Evolutionary conservation across 2,888 invertebrate genomes (phyloP), one percentile per base, ranked within the genome.

Genomic region (Lepidochrysops patricia): DNA sequence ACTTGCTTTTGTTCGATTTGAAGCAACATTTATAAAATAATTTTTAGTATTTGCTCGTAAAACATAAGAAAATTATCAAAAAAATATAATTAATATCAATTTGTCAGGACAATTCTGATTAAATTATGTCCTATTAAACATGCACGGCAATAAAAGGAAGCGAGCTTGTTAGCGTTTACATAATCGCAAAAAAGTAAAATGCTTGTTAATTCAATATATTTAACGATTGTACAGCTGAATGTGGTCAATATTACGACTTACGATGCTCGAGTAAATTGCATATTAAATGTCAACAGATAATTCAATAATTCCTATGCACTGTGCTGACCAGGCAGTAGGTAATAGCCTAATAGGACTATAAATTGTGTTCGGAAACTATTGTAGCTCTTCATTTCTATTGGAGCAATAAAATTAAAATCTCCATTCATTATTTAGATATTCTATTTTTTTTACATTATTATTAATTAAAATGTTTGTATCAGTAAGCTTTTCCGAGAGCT

Each of bases 221-320:
- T 32, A 54, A 54, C 29, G 32, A 54, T 32, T 54, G 32, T 54
- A 23, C 27, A 27, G 26, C 52, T 52, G 52, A 26, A 52, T 52
- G 9, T 27, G 50, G 6, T 13, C 19, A 13, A 13, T 27, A 52
- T 52, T 27, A 52, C 43, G 43, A 43, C 23, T 52, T 27, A 52
- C 43, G 43, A 43, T 43, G 43, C 27, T 23, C 13, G 27, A 27
- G 52, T 52, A 52, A 52, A 52, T 52, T 50, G 58, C 50, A 34
- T 50, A 58, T 27, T 59, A 52, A 59, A 59, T 59, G 58, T 59
- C 52, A 59, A 26, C 50, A 35, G 35, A 50, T 59, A 59, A 59
- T 59, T 26, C 52, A 52, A 59, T 59, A 50, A 59, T 59, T 59
- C 34, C 32, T 34, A 59, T 58, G 52, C 59, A 35, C 29, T 19